These are phyloP conservation scores for Crenuchus spilurus DNA, from an alignment of 2,797 vertebrate species.

Conservation along the genomic window DNA sequence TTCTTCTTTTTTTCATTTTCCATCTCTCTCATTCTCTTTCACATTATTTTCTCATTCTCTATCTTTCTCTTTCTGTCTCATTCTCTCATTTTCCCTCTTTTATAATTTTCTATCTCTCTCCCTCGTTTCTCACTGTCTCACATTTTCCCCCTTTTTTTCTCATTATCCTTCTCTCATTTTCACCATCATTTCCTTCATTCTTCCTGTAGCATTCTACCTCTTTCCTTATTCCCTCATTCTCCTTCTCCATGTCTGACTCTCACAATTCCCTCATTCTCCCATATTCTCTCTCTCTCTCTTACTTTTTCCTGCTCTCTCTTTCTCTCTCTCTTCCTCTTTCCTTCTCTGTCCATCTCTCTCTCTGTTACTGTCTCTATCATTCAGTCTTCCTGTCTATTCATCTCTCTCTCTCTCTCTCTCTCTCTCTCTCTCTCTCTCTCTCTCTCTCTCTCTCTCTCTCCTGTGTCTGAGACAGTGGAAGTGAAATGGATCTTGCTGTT, in stretches of 20 bases:
- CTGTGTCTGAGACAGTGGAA: slow-evolving; percentile 13
- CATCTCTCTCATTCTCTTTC: too few species aligned
- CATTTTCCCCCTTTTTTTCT: not conserved
- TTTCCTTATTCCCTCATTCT: not conserved
- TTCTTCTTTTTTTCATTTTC: too few species aligned
- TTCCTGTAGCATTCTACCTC: not conserved
- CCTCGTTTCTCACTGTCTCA: not conserved
- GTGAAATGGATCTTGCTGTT: slow-evolving; percentile 35
- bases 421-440: slow-evolving; percentile 3
- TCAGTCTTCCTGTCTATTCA: too few species aligned
- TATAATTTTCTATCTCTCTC: too few species aligned
- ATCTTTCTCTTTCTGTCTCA: too few species aligned
- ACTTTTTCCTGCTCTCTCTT: not conserved
- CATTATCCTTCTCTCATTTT: too few species aligned
- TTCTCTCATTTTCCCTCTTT: too few species aligned
- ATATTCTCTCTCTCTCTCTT: not conserved
- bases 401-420: slow-evolving; percentile 5
- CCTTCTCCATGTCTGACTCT: not conserved
- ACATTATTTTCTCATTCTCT: too few species aligned
- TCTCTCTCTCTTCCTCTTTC: too few species aligned
- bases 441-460: slow-evolving; percentile 14
- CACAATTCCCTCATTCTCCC: not conserved
- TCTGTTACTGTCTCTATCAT: not conserved
- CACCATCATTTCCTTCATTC: too few species aligned
- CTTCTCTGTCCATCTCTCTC: not conserved